phyloP scores from a whole-genome alignment of 2,113 vertebrate genomes.

The Athene noctua region DNA sequence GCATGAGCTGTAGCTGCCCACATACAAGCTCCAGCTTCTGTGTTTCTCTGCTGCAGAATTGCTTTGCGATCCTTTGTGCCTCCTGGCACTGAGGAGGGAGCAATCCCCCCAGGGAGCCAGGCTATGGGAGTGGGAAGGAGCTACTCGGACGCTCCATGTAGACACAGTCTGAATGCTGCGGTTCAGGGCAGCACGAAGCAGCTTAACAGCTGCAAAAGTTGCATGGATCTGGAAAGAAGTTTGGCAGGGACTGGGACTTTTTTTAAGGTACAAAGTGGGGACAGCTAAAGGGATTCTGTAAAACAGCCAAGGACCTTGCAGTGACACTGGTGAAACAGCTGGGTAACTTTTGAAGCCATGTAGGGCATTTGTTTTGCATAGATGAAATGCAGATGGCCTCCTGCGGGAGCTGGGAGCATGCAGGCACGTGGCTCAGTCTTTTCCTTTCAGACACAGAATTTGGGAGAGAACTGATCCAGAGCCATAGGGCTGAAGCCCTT shows the following conservation, averaged over 20 bases:
- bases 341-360: neutral
- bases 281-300: neutral
- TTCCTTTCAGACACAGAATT: neutral
- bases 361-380: neutral
- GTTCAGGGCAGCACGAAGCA: neutral
- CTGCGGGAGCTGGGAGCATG: neutral
- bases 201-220: too few species aligned
- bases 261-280: neutral
- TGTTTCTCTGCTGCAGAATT: neutral
- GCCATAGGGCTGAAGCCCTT: neutral
- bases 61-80: neutral
- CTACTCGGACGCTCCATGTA: accelerated
- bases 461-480: neutral
- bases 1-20: neutral
- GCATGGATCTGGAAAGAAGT: neutral
- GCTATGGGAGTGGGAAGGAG: neutral
- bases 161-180: neutral
- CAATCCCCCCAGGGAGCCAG: neutral
- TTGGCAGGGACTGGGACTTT: neutral
- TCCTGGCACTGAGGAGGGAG: neutral
- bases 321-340: neutral
- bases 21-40: neutral
- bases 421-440: neutral
- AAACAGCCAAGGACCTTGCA: neutral
- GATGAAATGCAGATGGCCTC: neutral